phyloP scores from a whole-genome alignment of 2,797 vertebrate species.

The Phataginus tetradactyla region DNA sequence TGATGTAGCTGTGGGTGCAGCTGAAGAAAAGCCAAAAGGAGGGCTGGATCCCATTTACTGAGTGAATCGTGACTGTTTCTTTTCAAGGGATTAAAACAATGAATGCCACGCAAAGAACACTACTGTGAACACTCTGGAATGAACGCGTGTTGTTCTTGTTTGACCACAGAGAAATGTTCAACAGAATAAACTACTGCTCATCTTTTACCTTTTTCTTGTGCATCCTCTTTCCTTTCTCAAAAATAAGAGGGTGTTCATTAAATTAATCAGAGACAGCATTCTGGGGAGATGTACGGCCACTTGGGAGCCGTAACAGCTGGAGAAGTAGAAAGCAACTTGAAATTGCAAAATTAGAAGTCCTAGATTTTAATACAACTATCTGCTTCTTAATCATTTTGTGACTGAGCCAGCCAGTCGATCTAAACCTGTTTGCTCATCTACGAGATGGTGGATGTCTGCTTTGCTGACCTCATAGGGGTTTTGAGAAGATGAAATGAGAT shows the following conservation, averaged over 20 bases:
- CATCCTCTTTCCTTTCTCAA: background rate
- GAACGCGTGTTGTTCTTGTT: background rate
- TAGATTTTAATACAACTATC: background rate
- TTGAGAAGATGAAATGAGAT: conserved; percentile 11
- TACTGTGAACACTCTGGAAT: background rate
- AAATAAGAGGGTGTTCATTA: background rate
- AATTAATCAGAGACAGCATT: background rate
- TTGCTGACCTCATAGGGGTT: background rate
- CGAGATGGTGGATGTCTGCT: background rate
- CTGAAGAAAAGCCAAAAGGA: background rate
- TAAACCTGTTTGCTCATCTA: background rate
- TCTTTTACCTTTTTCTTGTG: background rate
- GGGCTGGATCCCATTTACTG: background rate
- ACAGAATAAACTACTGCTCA: background rate
- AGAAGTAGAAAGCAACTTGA: background rate
- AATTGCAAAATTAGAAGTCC: background rate
- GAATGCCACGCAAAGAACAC: background rate
- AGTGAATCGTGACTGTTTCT: background rate
- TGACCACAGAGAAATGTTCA: background rate
- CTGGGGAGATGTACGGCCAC: background rate
- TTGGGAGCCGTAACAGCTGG: background rate
- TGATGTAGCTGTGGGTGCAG: background rate
- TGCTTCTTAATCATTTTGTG: background rate
- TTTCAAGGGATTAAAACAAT: conserved; percentile 34
- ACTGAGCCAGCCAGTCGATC: background rate